Evolutionary conservation across 2,797 vertebrate species (phyloP).

Genomic region (Amblyopsis hoosieri): DNA sequence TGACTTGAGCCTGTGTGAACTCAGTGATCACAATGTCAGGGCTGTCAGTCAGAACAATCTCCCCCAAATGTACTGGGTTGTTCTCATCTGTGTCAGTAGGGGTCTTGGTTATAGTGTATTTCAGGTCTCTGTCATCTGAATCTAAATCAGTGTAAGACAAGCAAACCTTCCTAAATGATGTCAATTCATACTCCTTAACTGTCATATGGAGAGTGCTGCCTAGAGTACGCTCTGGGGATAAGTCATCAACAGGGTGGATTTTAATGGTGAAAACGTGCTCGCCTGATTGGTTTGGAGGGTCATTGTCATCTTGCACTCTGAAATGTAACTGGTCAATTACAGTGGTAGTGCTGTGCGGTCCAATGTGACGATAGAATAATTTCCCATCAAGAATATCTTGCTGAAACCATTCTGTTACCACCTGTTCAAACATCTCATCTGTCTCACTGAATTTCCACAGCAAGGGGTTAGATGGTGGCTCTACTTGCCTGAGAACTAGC

Average conservation of each 20-base stretch:
- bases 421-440: constrained; percentile 86
- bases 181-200: constrained; percentile 86
- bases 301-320: constrained; percentile 86
- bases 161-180: constrained; percentile 80
- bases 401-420: constrained; percentile 87
- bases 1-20: constrained; percentile 90
- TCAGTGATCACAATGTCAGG: constrained; percentile 72
- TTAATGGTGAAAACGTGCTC: constrained; percentile 81
- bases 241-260: constrained; percentile 82
- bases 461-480: constrained; percentile 76
- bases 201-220: constrained; percentile 85
- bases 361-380: constrained; percentile 84
- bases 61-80: constrained; percentile 77
- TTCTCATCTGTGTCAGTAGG: constrained; percentile 86
- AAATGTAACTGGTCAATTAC: constrained; percentile 79
- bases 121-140: constrained; percentile 86
- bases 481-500: constrained; percentile 82
- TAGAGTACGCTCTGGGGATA: constrained; percentile 78
- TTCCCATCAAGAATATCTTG: constrained; percentile 87
- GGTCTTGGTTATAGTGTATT: constrained; percentile 80
- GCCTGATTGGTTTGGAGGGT: constrained; percentile 86
- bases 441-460: constrained; percentile 80
- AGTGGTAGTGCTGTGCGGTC: constrained; percentile 77
- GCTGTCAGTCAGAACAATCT: constrained; percentile 83
- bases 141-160: constrained; percentile 84